Percentiles rank a stretch among this genome's conserved stretches.
phyloP scores from a whole-genome alignment of 2,888 invertebrate species.

The Drosophila subsilvestris region DNA sequence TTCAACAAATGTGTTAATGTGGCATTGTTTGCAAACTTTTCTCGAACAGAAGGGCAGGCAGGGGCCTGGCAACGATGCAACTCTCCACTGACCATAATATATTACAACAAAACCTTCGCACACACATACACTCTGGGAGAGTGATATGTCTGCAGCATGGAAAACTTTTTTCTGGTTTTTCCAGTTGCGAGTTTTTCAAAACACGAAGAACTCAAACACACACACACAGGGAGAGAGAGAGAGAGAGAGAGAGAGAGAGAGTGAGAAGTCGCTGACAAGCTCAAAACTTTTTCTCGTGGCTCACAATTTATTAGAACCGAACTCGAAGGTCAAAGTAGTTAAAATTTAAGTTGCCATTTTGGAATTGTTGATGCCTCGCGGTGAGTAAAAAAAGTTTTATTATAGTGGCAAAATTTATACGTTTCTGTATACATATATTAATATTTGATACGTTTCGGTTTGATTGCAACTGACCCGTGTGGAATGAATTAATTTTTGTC shows the following conservation, averaged over 20 bases:
- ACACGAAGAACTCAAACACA: conserved; percentile 47
- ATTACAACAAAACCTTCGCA: conserved; percentile 61
- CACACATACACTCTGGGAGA: conserved; percentile 40
- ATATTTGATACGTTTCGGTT: conserved; percentile 56
- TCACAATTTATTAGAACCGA: conserved; percentile 69
- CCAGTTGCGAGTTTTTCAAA: conserved; percentile 59
- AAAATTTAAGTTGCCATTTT: conserved; percentile 63
- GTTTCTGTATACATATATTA: conserved; percentile 60
- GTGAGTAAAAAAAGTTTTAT: conserved; percentile 43
- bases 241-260: conserved; percentile 35
- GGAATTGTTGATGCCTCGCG: conserved; percentile 57
- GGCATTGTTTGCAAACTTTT: conserved; percentile 78
- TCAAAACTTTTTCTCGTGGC: conserved; percentile 63
- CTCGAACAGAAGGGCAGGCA: conserved; percentile 25
- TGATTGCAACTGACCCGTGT: conserved; percentile 37
- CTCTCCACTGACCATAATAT: conserved; percentile 71
- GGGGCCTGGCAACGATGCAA: conserved; percentile 22
- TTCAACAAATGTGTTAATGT: conserved; percentile 81
- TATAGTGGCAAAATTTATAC: conserved; percentile 48
- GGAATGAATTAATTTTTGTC: conserved; percentile 18
- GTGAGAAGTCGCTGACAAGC: conserved; percentile 70
- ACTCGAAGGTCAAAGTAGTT: conserved; percentile 69
- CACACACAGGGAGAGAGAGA: conserved; percentile 17
- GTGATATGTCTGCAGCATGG: conserved; percentile 67
- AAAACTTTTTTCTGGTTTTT: conserved; percentile 57